phyloP scores from a whole-genome alignment of 2,113 vertebrate genomes.

The Donacobius atricapilla region DNA sequence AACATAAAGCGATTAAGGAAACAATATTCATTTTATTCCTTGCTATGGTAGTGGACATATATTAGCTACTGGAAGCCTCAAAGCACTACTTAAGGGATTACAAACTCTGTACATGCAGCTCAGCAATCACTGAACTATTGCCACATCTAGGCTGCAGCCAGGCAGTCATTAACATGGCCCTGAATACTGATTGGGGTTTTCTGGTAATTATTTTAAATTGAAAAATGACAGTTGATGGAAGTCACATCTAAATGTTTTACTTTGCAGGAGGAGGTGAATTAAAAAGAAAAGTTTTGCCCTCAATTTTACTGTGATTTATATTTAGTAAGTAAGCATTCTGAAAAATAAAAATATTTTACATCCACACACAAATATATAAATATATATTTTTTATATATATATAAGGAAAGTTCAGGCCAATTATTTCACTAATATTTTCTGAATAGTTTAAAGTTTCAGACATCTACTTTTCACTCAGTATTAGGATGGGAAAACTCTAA shows the following conservation, averaged over 20 bases:
- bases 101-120: not conserved
- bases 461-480: not conserved
- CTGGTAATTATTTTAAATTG: slow-evolving; percentile 12
- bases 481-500: slow-evolving; percentile 15
- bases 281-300: not conserved
- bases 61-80: slow-evolving; percentile 31
- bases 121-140: slow-evolving; percentile 16
- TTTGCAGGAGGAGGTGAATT: not conserved
- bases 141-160: not conserved
- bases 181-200: not conserved
- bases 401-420: not conserved
- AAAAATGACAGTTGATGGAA: slow-evolving; percentile 1
- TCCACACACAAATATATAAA: not conserved
- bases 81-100: slow-evolving; percentile 34
- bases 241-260: not conserved
- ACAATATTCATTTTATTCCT: slow-evolving; percentile 14
- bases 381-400: too few relatives aligned
- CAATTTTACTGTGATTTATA: not conserved
- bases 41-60: not conserved
- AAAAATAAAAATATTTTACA: not conserved
- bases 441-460: not conserved
- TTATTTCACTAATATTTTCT: not conserved
- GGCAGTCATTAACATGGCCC: not conserved
- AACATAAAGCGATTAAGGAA: not conserved
- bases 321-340: not conserved